These are phyloP conservation scores for Eupithecia inturbata DNA, from an alignment of 2,888 invertebrate species.

Conservation along the genomic window DNA sequence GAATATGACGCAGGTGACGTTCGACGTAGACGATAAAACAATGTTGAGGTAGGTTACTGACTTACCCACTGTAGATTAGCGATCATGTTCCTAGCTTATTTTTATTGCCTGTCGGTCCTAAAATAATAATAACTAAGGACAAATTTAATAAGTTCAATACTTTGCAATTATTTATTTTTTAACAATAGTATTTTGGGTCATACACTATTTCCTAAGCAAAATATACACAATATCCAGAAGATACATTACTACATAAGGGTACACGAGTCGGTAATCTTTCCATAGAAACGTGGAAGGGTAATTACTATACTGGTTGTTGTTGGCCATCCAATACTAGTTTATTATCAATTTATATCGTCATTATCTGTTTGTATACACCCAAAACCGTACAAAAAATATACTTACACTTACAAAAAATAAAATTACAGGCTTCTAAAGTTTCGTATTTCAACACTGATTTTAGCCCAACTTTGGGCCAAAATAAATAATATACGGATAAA, in stretches of 20 bases:
- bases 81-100: background rate
- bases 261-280: too few relatives aligned
- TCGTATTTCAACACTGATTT: too few relatives aligned
- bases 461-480: too few relatives aligned
- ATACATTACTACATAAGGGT: constrained; percentile 52
- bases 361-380: too few relatives aligned
- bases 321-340: too few relatives aligned
- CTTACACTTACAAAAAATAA: too few relatives aligned
- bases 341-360: too few relatives aligned
- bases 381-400: too few relatives aligned
- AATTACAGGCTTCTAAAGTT: too few relatives aligned
- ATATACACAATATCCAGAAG: constrained; percentile 61
- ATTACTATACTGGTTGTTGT: too few relatives aligned
- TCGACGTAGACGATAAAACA: background rate
- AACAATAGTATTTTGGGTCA: constrained; percentile 63
- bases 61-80: background rate
- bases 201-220: constrained; percentile 62
- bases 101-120: background rate
- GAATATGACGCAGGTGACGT: constrained; percentile 4
- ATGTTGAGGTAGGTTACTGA: constrained; percentile 1
- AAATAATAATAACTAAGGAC: background rate
- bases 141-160: constrained; percentile 1
- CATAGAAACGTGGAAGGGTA: too few relatives aligned
- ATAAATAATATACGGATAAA: too few relatives aligned
- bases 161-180: constrained; percentile 68